Base-by-base conservation (phyloP, 2,888 invertebrate species). In the Netelia virgata region DNA sequence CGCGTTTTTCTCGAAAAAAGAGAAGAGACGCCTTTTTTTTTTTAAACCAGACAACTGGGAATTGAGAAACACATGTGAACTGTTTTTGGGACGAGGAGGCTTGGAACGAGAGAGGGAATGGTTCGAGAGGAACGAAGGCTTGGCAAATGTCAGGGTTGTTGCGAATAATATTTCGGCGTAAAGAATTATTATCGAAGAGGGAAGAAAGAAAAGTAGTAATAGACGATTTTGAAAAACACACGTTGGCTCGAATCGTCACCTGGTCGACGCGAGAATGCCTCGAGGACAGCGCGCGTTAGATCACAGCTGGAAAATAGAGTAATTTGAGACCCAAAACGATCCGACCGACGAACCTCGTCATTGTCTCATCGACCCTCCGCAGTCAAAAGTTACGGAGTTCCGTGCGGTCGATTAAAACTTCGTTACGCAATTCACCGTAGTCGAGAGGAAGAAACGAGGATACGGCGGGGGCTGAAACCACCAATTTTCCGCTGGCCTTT, bases 401-500 rank as follows among this genome's bases (percentile, higher is more conserved):
- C 23, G 63, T 14, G n/a, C 59, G 11, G 79, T 36, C 82, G 80
- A 83, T 83, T 83, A 83, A 83, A 85, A 79, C 66, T 79, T 76
- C 79, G 72, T 82, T 79, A 64, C 68, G 61, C 20, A 76, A 75
- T 41, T 14, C 61, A 18, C 53, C 23, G 23, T 20, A 57, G 3
- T 61, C 1, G 28, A 74, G 64, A 28, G 23, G 23, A 76, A 66
- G 63, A 79, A 75, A 78, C 20, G 1, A 18, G 43, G 28, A 63
- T 23, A 55, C 53, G 28, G 36, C 36, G 36, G 36, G 11, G n/a
- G 20, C 16, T 59, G 70, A 47, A 59, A 75, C 85, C 61, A 76
- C 47, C 76, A 85, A 82, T 85, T 82, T 85, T 83, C 79, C 79
- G 75, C 63, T 70, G 75, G 53, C 64, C 11, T 57, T 53, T 18